Evolutionary conservation across 2,113 vertebrate genomes (phyloP), one percentile per base, ranked within the genome.

Genomic region (Rallus limicola): DNA sequence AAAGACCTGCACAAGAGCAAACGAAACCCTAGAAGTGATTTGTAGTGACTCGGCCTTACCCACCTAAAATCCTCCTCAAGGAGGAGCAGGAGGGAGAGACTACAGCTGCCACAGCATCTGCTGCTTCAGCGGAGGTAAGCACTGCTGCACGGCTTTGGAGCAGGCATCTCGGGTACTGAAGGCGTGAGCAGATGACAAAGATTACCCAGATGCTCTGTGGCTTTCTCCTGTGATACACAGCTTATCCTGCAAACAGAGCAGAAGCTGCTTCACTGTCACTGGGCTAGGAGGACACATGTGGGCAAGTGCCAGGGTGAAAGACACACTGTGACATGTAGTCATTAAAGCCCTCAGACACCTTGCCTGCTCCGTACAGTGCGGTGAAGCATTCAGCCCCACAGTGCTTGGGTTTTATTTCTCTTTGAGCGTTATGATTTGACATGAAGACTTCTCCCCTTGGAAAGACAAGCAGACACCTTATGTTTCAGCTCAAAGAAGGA

Each of bases 91-190:
- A 93, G 26, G 25, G 69, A 84, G 62, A 90, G 48, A 75, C 56
- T 31, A 16, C 17, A 33, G 33, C 63, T 86, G 38, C 58, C 77
- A 56, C 65, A 93, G 70, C 90, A 83, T 83, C 82, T 88, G 42
- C 79, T 86, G 50, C 60, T 79, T 64, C 59, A 9, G 1, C 8
- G 2, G 53, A 17, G 26, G 48, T 78, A 40, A 68, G 24, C 81
- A 60, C 44, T 77, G 63, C 46, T 79, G 70, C 79, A 58, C 17
- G 48, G 71, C 60, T 95, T 67, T 94, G 60, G 68, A 78, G 50
- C 0, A 4, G 48, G 23, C 25, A 2, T 12, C 18, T 20, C 0
- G 0, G 76, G 4, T 55, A 33, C 36, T 83, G 76, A 86, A 90
- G 88, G 60, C 42, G 86, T 0, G 11, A 89, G 20, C 52, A 91